Percentiles rank a stretch among this genome's conserved stretches.
These are phyloP conservation scores for Mizuhopecten yessoensis DNA, from an alignment of 1,140 invertebrate genomes.

Conservation along the genomic window DNA sequence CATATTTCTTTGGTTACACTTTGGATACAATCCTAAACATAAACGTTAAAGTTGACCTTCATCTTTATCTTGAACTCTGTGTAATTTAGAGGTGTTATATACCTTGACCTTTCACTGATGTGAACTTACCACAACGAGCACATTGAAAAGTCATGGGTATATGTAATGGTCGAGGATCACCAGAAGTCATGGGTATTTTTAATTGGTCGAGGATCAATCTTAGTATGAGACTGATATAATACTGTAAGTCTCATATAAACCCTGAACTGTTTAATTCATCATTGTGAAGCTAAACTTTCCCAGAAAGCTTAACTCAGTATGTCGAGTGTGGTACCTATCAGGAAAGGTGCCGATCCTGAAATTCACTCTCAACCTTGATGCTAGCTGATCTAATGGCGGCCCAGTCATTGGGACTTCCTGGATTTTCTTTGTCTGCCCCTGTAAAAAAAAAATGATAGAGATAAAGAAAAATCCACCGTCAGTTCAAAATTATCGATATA, in stretches of 20 bases:
- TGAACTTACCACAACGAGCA: not conserved
- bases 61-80: not conserved
- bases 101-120: not conserved
- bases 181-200: not conserved
- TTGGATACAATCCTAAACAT: not conserved
- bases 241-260: not conserved
- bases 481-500: too few relatives aligned
- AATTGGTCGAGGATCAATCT: not conserved
- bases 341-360: not conserved
- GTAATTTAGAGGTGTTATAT: not conserved
- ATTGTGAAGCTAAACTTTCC: not conserved
- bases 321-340: not conserved
- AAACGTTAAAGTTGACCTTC: not conserved
- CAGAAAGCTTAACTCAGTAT: not conserved
- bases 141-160: not conserved
- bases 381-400: not conserved
- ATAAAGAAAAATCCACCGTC: too few relatives aligned
- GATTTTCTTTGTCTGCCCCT: constrained; percentile 92
- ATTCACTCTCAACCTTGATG: not conserved
- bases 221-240: not conserved
- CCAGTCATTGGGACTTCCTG: constrained; percentile 92
- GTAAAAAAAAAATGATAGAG: constrained; percentile 68
- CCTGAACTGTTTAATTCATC: not conserved
- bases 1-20: not conserved
- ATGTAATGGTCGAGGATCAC: not conserved